These are phyloP conservation scores for Poecilia velifera DNA, from an alignment of 2,797 vertebrate genomes.

Conservation along the genomic window DNA sequence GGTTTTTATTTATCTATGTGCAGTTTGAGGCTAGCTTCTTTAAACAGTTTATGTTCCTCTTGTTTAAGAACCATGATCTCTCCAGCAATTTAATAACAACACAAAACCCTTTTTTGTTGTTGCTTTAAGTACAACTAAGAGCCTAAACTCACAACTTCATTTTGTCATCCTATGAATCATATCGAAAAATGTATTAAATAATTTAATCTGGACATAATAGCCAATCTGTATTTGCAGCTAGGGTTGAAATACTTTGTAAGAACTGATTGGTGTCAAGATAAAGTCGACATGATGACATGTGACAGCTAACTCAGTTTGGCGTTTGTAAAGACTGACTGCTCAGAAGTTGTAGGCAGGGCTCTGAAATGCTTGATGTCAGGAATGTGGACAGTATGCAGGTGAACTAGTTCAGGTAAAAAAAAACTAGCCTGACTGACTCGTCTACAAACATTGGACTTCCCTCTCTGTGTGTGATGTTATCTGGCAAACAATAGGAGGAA, in stretches of 20 bases:
- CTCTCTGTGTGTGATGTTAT: neutral
- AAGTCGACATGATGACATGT: neutral
- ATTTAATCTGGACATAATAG: neutral
- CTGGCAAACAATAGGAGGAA: constrained; percentile 16
- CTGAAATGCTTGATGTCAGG: constrained; percentile 16
- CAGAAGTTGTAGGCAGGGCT: constrained; percentile 14
- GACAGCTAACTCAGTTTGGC: neutral
- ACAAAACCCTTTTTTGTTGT: neutral
- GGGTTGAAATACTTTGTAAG: constrained; percentile 1
- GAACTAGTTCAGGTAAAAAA: constrained; percentile 61
- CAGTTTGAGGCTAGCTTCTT: neutral
- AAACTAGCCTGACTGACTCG: constrained; percentile 3
- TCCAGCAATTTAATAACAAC: neutral
- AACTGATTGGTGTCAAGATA: neutral
- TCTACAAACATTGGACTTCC: neutral
- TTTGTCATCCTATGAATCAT: neutral
- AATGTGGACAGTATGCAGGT: constrained; percentile 64
- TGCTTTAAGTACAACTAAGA: neutral
- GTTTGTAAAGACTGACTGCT: neutral
- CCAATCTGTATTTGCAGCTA: neutral
- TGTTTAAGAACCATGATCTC: neutral
- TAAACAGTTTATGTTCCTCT: neutral
- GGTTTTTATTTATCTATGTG: too few relatives aligned
- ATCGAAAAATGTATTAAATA: neutral
- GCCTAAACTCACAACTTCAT: neutral